Base-by-base conservation (phyloP, 2,113 vertebrate genomes). In the Dolichallabes microphthalmus region DNA sequence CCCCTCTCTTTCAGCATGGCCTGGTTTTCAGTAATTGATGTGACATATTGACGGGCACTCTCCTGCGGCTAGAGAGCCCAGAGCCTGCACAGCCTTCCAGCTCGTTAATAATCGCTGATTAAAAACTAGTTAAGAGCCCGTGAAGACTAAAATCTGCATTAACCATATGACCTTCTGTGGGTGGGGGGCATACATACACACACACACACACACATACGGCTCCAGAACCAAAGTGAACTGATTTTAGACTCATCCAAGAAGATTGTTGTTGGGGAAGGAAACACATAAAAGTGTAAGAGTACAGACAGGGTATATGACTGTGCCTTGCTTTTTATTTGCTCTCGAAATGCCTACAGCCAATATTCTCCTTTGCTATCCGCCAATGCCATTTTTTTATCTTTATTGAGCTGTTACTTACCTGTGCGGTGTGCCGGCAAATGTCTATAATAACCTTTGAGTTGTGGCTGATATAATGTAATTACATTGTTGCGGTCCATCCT, bases 111-210 rank as follows among this genome's bases (percentile, higher is more conserved):
- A 97, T 94, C 92, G 87, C 95, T 96, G 95, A 97, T 98, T 97
- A 97, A 97, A 96, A 97, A 94, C 94, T 90, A 95, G 95, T 97
- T 97, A 96, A 94, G 93, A 95, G 94, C 94, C 96, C 93, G 95
- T 94, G 95, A 95, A 95, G 96, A 95, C 94, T 93, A 94, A 95
- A 96, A 95, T 88, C 88, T 93, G 94, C 94, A 96, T 96, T 97
- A 97, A 96, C 95, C 92, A 86, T 94, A 94, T 88, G 94, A 96
- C 96, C 96, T 94, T 95, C 90, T 3, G 90, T 94, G 90, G 17
- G 82, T 89, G 86, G 74, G 91, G 80, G 75, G 39, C 39, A 45
- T 5, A 39, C 35, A 39, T 10, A 25, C 63, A 64, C 61, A 64
- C 61, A 64, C 61, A 61, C 58, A n/a, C 63, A 68, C 66, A 35